Conservation (phyloP, 2,888 invertebrate species). For the Meteorus cinctellus region DNA sequence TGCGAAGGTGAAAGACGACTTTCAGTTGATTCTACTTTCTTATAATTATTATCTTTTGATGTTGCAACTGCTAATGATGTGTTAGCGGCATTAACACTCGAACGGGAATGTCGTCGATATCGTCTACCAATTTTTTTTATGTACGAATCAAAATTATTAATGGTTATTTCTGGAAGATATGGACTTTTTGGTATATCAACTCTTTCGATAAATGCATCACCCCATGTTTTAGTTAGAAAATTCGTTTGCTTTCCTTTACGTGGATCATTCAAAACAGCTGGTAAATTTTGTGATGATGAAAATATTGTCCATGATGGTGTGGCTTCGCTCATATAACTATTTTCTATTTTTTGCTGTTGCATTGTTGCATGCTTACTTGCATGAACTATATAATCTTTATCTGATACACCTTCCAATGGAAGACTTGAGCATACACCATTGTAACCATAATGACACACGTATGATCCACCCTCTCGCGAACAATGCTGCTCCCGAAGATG, state of each 20-base stretch:
- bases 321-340: slow-evolving; percentile 69
- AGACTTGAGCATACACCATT: slow-evolving; percentile 90
- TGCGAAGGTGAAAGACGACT: slow-evolving; percentile 58
- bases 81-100: slow-evolving; percentile 64
- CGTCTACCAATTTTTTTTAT: slow-evolving; percentile 82
- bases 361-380: slow-evolving; percentile 78
- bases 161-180: slow-evolving; percentile 87
- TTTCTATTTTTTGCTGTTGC: slow-evolving; percentile 74
- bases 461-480: slow-evolving; percentile 89
- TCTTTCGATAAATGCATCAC: slow-evolving; percentile 93
- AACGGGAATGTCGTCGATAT: slow-evolving; percentile 74
- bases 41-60: slow-evolving; percentile 72
- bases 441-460: slow-evolving; percentile 90
- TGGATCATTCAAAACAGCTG: slow-evolving; percentile 97
- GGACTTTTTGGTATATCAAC: slow-evolving; percentile 84
- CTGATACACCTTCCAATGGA: slow-evolving; percentile 91
- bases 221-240: slow-evolving; percentile 98
- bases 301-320: slow-evolving; percentile 85
- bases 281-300: slow-evolving; percentile 94
- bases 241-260: slow-evolving; percentile 91
- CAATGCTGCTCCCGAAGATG: slow-evolving; percentile 88
- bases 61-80: slow-evolving; percentile 69
- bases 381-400: slow-evolving; percentile 91
- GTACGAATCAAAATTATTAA: slow-evolving; percentile 90
- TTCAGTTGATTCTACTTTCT: slow-evolving; percentile 73